Percentiles rank a stretch among this genome's conserved stretches.
phyloP scores from a whole-genome alignment of 2,797 vertebrate species.

The Arctocebus calabarensis region DNA sequence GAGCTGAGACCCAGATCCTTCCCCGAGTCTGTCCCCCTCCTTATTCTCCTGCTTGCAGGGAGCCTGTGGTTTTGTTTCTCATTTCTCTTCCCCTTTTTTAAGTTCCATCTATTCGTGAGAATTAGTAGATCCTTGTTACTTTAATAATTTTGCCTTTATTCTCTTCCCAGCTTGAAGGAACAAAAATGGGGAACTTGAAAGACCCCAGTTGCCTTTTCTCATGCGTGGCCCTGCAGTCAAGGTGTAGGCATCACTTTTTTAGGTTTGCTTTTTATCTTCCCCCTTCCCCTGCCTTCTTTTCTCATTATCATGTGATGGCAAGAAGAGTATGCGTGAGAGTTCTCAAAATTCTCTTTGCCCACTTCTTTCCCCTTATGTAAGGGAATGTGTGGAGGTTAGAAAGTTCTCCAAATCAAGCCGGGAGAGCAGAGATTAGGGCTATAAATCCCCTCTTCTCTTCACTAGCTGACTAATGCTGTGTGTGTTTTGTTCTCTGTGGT shows the following conservation, averaged over 20 bases:
- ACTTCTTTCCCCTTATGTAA: neutral
- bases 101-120: neutral
- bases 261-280: neutral
- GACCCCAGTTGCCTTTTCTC: neutral
- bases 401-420: neutral
- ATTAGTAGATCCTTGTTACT: neutral
- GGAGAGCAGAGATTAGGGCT: neutral
- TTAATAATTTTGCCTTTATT: neutral
- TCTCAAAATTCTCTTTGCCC: neutral
- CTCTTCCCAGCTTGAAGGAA: neutral
- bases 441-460: neutral
- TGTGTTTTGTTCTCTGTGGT: neutral
- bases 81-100: neutral
- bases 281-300: fast-evolving
- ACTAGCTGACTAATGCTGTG: neutral
- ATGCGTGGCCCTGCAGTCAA: no score
- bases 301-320: fast-evolving
- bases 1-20: neutral
- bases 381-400: neutral
- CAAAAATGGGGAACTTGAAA: neutral
- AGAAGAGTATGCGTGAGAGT: neutral
- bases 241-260: neutral
- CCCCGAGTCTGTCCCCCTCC: neutral
- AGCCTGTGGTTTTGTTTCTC: neutral
- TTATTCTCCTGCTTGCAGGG: neutral